Percentiles rank a stretch among this genome's conserved stretches.
These are phyloP conservation scores for Schlechtendalia chinensis DNA, from an alignment of 1,140 invertebrate genomes.

Conservation along the genomic window DNA sequence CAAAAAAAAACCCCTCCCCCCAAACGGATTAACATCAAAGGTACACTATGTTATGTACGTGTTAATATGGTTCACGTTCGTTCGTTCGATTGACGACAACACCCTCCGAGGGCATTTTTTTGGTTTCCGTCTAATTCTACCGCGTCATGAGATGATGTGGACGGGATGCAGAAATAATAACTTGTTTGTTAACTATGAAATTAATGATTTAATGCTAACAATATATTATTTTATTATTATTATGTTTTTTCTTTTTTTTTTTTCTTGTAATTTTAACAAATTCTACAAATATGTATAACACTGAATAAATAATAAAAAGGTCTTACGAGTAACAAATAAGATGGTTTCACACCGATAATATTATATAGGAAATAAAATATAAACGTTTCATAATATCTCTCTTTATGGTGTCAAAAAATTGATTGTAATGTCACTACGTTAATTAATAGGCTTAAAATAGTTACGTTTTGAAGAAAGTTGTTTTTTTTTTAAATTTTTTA, in stretches of 20 bases:
- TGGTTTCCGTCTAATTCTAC: conserved; percentile 12
- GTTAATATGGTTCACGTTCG: too few relatives aligned
- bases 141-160: too few relatives aligned
- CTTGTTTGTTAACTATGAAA: conserved; percentile 44
- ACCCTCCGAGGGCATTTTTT: background rate
- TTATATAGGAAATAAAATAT: conserved; percentile 38
- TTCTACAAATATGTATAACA: conserved; percentile 46
- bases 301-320: conserved; percentile 49
- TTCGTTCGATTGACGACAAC: conserved; percentile 4
- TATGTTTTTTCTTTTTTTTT: too few relatives aligned
- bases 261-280: conserved; percentile 48
- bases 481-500: conserved; percentile 11
- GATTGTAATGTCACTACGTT: conserved; percentile 49
- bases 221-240: too few relatives aligned
- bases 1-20: too few relatives aligned
- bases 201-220: conserved; percentile 47
- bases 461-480: conserved; percentile 26
- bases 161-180: conserved; percentile 39
- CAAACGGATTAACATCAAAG: too few relatives aligned
- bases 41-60: background rate
- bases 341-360: conserved; percentile 26
- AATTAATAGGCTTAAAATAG: conserved; percentile 40
- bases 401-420: conserved; percentile 41
- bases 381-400: conserved; percentile 29
- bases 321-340: conserved; percentile 48